These are phyloP conservation scores for Percina caprodes DNA, from an alignment of 2,113 vertebrate genomes.

Conservation along the genomic window DNA sequence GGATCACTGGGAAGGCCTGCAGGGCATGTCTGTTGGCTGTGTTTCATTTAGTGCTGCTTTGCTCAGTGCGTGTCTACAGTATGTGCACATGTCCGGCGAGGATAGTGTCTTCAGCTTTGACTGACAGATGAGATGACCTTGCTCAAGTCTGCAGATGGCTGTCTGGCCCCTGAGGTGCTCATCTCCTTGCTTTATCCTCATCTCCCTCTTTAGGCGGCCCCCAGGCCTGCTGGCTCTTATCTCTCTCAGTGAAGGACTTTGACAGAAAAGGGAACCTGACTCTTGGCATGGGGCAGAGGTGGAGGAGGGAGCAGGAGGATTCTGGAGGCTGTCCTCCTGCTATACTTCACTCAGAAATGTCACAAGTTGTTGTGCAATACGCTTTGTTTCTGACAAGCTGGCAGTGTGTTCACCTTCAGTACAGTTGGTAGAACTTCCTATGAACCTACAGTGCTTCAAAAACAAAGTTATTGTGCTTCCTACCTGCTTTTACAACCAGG, in stretches of 20 bases:
- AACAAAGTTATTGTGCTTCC: slow-evolving; percentile 1
- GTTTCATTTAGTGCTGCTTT: slow-evolving; percentile 26
- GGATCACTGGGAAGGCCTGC: slow-evolving; percentile 9
- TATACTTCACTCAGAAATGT: slow-evolving; percentile 40
- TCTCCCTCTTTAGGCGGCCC: slow-evolving; percentile 53
- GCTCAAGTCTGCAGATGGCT: slow-evolving; percentile 68
- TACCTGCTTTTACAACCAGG: slow-evolving; percentile 11
- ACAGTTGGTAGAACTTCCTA: slow-evolving; percentile 14
- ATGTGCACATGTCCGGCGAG: slow-evolving; percentile 8
- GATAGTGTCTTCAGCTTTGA: slow-evolving; percentile 56
- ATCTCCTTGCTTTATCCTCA: slow-evolving; percentile 43
- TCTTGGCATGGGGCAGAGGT: slow-evolving; percentile 68
- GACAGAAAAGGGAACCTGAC: slow-evolving; percentile 82
- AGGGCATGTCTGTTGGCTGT: neutral
- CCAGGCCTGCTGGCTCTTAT: slow-evolving; percentile 71
- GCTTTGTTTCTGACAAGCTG: slow-evolving; percentile 48
- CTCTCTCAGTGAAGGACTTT: slow-evolving; percentile 74
- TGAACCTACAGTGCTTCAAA: slow-evolving; percentile 8
- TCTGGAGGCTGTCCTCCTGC: slow-evolving; percentile 50
- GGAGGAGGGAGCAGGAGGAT: slow-evolving; percentile 58
- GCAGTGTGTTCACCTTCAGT: slow-evolving; percentile 31
- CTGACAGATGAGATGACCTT: slow-evolving; percentile 76
- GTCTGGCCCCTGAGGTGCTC: slow-evolving; percentile 74
- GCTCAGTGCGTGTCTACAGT: slow-evolving; percentile 14
- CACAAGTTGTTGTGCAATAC: slow-evolving; percentile 54